These are phyloP conservation scores for Teleogryllus occipitalis DNA, from an alignment of 1,140 invertebrate species.

Conservation along the genomic window DNA sequence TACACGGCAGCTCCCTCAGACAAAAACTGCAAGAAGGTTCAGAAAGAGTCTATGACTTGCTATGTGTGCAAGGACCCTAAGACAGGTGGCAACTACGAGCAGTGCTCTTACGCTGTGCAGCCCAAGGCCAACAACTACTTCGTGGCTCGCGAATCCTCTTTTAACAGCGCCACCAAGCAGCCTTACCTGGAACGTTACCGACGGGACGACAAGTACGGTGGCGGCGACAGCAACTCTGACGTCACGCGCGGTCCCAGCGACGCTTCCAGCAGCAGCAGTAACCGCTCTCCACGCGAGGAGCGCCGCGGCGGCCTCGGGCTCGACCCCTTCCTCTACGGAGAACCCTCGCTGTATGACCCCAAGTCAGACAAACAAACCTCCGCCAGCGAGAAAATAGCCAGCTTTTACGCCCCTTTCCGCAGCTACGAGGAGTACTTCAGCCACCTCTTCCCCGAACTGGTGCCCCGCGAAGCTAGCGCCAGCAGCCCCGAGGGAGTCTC, in stretches of 20 bases:
- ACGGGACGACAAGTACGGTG: background rate
- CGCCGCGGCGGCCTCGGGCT: background rate
- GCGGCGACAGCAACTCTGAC: background rate
- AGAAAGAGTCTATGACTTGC: constrained; percentile 35
- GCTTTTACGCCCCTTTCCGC: constrained; percentile 24
- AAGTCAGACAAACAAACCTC: constrained; percentile 13
- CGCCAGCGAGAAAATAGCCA: constrained; percentile 2
- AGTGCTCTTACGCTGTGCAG: constrained; percentile 38
- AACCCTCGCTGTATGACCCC: background rate
- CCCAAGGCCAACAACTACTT: constrained; percentile 33
- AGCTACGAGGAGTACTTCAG: constrained; percentile 36
- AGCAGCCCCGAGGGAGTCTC: constrained; percentile 13
- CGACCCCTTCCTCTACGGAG: constrained; percentile 13
- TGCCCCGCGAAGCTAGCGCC: background rate
- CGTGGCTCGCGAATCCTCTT: constrained; percentile 23
- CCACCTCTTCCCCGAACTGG: constrained; percentile 36
- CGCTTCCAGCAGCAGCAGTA: background rate
- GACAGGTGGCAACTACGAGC: constrained; percentile 39
- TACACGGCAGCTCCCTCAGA: background rate
- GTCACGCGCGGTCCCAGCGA: background rate
- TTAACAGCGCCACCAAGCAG: constrained; percentile 22
- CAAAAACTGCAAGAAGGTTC: constrained; percentile 17
- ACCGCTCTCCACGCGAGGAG: background rate
- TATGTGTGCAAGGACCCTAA: constrained; percentile 43
- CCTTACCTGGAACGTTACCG: background rate